Conservation (phyloP, 1,140 invertebrate genomes). For the Pectinophora gossypiella region DNA sequence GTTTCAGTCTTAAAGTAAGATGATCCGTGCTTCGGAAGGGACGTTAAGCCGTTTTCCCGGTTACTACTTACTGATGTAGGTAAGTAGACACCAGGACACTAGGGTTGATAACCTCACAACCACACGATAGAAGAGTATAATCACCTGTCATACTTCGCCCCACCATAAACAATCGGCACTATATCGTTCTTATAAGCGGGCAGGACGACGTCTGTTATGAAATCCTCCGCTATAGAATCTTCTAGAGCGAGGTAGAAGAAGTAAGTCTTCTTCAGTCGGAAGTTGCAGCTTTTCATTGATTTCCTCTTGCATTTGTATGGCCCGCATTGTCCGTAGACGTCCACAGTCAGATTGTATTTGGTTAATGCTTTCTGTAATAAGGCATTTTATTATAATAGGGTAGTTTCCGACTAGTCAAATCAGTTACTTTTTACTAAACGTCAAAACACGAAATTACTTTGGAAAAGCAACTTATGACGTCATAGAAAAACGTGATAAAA, state of each 20-base stretch:
- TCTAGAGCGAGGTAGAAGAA: conserved; percentile 83
- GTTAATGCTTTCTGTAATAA: conserved; percentile 72
- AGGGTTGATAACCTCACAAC: too few species aligned
- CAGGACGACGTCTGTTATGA: conserved; percentile 79
- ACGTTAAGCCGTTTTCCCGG: too few species aligned
- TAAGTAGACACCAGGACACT: too few species aligned
- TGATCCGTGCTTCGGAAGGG: too few species aligned
- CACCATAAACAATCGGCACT: conserved; percentile 74
- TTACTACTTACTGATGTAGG: too few species aligned
- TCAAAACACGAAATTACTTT: too few species aligned
- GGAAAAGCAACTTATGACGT: too few species aligned
- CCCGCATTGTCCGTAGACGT: conserved; percentile 82
- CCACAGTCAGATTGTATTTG: conserved; percentile 64
- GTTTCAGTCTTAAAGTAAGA: too few species aligned
- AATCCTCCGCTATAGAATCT: conserved; percentile 77
- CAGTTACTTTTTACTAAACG: too few species aligned
- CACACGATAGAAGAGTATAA: too few species aligned
- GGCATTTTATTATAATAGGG: conserved; percentile 65
- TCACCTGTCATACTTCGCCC: conserved; percentile 41
- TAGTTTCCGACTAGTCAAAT: too few species aligned
- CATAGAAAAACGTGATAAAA: too few species aligned
- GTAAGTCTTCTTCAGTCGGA: conserved; percentile 70
- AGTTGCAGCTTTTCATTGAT: conserved; percentile 56
- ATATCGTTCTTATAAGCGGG: conserved; percentile 61
- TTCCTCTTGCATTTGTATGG: conserved; percentile 35